phyloP scores from a whole-genome alignment of 1,140 invertebrate species.

The Orius laevigatus region DNA sequence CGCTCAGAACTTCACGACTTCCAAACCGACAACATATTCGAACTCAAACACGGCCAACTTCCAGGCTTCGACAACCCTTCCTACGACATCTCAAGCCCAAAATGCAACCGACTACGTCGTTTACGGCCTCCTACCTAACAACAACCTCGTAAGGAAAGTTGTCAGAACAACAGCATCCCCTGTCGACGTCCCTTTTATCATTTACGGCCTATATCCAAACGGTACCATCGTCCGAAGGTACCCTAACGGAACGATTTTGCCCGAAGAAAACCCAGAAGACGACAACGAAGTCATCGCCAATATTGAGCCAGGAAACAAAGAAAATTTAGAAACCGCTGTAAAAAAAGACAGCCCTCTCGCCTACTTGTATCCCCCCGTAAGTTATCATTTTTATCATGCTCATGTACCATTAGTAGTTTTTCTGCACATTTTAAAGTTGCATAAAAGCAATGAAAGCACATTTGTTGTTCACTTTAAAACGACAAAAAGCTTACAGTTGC shows the following conservation, averaged over 20 bases:
- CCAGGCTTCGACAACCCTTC: neutral
- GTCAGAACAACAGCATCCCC: constrained; percentile 14
- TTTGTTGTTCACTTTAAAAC: too few species aligned
- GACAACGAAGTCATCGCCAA: constrained; percentile 20
- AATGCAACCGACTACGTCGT: constrained; percentile 15
- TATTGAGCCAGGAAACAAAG: constrained; percentile 14
- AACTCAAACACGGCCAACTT: constrained; percentile 7
- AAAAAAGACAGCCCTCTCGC: constrained; percentile 17
- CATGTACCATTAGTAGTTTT: too few species aligned
- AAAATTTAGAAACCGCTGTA: constrained; percentile 15
- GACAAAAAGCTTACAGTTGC: too few species aligned
- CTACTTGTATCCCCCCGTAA: constrained; percentile 14
- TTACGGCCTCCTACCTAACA: constrained; percentile 20
- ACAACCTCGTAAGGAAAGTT: constrained; percentile 17
- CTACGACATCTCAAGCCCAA: constrained; percentile 1
- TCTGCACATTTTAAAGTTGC: too few species aligned
- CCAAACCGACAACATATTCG: neutral
- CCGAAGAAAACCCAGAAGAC: constrained; percentile 19
- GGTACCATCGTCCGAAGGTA: constrained; percentile 21
- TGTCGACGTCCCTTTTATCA: constrained; percentile 19
- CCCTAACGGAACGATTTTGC: constrained; percentile 21
- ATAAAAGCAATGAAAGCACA: too few species aligned
- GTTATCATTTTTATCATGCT: neutral
- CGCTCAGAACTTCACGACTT: constrained; percentile 7
- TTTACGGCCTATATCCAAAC: constrained; percentile 22